phyloP scores from a whole-genome alignment of 2,888 invertebrate species.

The Parnassius orleans region DNA sequence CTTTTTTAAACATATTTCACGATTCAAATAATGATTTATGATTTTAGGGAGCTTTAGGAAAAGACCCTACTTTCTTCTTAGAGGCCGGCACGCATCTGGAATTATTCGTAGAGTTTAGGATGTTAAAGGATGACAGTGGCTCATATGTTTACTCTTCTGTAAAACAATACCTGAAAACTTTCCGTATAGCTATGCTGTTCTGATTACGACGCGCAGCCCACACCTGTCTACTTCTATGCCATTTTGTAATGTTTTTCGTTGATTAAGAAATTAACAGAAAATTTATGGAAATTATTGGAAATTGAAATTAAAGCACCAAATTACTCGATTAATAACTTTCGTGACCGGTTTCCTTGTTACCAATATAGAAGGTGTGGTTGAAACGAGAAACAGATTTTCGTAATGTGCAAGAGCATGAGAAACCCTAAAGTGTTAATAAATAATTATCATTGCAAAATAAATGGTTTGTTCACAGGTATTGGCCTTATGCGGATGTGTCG shows the following conservation, averaged over 20 bases:
- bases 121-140: too few species aligned
- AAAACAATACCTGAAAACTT: too few species aligned
- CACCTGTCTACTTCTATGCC: not conserved
- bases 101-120: too few species aligned
- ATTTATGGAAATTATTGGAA: conserved; percentile 1
- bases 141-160: too few species aligned
- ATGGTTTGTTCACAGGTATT: conserved; percentile 61
- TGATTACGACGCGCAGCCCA: not conserved
- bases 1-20: too few species aligned
- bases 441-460: not conserved
- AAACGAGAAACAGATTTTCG: conserved; percentile 14
- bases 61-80: too few species aligned
- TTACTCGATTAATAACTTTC: conserved; percentile 8
- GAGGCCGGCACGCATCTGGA: too few species aligned
- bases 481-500: conserved; percentile 67
- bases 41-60: too few species aligned
- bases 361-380: conserved; percentile 18
- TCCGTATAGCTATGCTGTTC: too few species aligned
- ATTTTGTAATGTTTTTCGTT: too few species aligned
- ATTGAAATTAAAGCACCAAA: conserved; percentile 11
- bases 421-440: not conserved
- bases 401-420: conserved; percentile 14
- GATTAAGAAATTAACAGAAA: not conserved
- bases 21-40: too few species aligned
- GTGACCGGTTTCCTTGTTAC: conserved; percentile 18